A percentile compares a stretch with the other conserved stretches of the same genome.
Conservation (phyloP, 2,113 vertebrate species). For the Cyanoramphus novaezelandiae region DNA sequence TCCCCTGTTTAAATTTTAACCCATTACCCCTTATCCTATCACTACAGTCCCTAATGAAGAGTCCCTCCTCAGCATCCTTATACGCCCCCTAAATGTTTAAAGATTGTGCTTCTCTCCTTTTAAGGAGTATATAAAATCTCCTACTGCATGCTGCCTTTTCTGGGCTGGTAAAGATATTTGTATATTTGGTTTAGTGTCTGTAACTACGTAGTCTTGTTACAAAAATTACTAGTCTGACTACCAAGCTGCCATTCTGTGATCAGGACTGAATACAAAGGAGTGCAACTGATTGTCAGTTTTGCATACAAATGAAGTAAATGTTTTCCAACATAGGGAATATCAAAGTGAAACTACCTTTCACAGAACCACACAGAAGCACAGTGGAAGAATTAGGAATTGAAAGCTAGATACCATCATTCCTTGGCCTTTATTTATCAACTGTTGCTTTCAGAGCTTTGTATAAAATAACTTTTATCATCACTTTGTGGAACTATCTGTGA, state of each 20-base stretch:
- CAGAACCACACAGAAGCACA: neutral
- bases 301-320: neutral
- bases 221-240: neutral
- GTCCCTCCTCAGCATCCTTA: no score
- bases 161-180: neutral
- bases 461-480: neutral
- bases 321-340: neutral
- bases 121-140: neutral
- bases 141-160: neutral
- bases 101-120: neutral
- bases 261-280: neutral
- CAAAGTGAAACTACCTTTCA: neutral
- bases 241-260: neutral
- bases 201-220: neutral
- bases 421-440: neutral
- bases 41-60: no score
- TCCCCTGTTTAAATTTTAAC: no score
- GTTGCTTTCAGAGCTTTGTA: neutral
- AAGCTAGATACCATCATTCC: neutral
- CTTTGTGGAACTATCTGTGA: neutral
- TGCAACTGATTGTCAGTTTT: neutral
- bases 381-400: neutral
- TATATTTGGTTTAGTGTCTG: neutral
- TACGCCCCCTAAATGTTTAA: no score
- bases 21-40: no score